phyloP scores from a whole-genome alignment of 2,113 vertebrate species.

The Odocoileus virginianus region DNA sequence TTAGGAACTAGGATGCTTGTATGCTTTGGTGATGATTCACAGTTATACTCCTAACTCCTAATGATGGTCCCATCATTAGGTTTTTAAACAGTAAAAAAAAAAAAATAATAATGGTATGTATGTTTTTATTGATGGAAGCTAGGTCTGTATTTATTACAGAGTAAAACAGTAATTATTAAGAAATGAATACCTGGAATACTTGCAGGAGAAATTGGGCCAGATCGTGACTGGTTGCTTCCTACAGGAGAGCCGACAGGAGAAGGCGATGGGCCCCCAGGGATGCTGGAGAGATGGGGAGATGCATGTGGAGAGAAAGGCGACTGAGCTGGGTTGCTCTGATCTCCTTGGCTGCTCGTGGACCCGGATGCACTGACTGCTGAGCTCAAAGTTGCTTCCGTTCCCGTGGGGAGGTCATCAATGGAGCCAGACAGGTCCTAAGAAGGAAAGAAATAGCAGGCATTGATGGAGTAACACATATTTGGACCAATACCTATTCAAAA shows the following conservation, averaged over 20 bases:
- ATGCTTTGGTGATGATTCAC: not conserved
- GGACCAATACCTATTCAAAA: not conserved
- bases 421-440: conserved; percentile 95
- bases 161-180: not conserved
- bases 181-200: conserved; percentile 86
- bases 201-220: conserved; percentile 94
- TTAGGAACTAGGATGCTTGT: not conserved
- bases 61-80: no score
- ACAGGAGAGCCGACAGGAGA: conserved; percentile 94
- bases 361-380: conserved; percentile 88
- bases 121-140: not conserved
- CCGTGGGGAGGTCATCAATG: conserved; percentile 96
- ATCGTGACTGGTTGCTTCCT: conserved; percentile 94
- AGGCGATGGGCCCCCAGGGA: conserved; percentile 92
- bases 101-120: not conserved
- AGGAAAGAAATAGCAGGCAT: not conserved
- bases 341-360: conserved; percentile 92
- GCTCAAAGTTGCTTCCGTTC: conserved; percentile 91
- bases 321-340: conserved; percentile 92
- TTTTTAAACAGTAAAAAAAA: not conserved
- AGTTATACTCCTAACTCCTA: not conserved
- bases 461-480: not conserved
- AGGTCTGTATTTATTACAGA: not conserved
- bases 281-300: conserved; percentile 92
- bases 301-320: conserved; percentile 96